Conservation (phyloP, 2,888 invertebrate species). For the Pelosia muscerda region DNA sequence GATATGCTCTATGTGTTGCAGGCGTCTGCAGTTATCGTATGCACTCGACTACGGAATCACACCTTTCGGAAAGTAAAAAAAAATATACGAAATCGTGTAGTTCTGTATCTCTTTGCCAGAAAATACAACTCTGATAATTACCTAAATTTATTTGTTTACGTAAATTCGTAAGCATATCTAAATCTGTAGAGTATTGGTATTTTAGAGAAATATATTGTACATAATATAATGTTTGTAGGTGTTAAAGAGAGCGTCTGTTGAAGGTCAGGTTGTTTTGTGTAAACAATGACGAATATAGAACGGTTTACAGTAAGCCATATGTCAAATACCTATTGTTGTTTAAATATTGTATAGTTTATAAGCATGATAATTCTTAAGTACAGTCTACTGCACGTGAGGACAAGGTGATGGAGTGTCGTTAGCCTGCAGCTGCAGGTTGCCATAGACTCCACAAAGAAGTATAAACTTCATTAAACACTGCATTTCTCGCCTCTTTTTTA, state of each 20-base stretch:
- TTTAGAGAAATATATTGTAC: too few species aligned
- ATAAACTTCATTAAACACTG: too few species aligned
- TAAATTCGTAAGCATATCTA: background rate
- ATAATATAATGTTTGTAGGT: background rate
- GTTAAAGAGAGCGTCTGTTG: background rate
- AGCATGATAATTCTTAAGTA: background rate
- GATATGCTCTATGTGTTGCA: too few species aligned
- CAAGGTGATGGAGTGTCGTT: too few species aligned
- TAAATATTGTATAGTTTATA: background rate
- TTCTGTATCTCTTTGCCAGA: background rate
- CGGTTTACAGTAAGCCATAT: background rate
- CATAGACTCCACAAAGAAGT: too few species aligned
- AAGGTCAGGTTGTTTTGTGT: conserved; percentile 5
- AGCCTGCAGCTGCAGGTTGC: too few species aligned
- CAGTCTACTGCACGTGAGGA: too few species aligned
- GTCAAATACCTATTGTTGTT: background rate
- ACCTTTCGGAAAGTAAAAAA: background rate
- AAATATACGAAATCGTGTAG: background rate
- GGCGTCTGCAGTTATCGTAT: too few species aligned
- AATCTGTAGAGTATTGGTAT: too few species aligned
- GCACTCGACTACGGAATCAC: too few species aligned
- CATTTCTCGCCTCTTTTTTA: too few species aligned
- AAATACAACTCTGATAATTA: background rate
- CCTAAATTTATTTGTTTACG: background rate
- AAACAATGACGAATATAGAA: background rate